Evolutionary conservation across 2,113 vertebrate species (phyloP).

Genomic region (Odontophorus gujanensis): DNA sequence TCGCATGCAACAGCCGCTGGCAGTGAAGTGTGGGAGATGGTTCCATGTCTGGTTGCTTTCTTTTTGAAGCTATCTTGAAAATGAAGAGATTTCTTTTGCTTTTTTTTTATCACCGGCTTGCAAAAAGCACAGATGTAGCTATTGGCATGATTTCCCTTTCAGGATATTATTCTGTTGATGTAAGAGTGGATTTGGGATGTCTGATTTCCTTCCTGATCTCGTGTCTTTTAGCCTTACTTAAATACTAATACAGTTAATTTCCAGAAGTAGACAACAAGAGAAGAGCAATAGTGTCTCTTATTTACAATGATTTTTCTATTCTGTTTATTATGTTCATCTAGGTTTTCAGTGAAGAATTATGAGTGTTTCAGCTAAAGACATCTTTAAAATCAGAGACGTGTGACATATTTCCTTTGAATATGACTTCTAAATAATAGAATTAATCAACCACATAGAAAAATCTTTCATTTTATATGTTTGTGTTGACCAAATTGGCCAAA

Average conservation of each 20-base stretch:
- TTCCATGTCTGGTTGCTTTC: constrained; percentile 19
- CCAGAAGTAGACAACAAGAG: background rate
- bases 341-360: background rate
- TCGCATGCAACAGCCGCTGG: background rate
- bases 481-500: background rate
- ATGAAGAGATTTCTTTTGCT: constrained; percentile 49
- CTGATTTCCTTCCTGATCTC: background rate
- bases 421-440: background rate
- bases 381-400: background rate
- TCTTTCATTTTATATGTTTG: background rate
- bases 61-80: constrained; percentile 60
- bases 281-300: background rate
- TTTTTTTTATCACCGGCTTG: constrained; percentile 27
- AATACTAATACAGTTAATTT: background rate
- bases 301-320: background rate
- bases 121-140: constrained; percentile 38
- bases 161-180: background rate
- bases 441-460: background rate
- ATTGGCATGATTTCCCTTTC: background rate
- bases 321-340: background rate
- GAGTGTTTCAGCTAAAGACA: background rate
- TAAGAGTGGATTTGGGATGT: background rate
- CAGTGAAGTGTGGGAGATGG: background rate
- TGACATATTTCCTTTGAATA: background rate
- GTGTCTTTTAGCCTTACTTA: background rate